Base-by-base conservation (phyloP, 1,140 invertebrate genomes). In the Cepaea nemoralis region DNA sequence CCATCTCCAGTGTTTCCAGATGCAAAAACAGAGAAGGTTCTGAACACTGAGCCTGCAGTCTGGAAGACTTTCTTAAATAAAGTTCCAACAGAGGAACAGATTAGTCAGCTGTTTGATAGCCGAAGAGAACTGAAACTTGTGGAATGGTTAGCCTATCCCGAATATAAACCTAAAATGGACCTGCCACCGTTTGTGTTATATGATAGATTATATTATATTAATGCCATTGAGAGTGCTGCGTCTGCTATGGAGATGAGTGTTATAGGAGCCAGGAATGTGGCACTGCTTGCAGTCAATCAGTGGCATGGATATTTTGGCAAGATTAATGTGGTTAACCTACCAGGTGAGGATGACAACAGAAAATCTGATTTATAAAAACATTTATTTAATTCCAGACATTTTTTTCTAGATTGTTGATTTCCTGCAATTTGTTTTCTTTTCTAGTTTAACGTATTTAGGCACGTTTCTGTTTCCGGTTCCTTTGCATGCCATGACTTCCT, bases 201-300 rank as follows among this genome's bases (percentile, higher is more conserved):
- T 83, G 90, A 93, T 75, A 88, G 90, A 14, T 80, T 95, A 37
- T 95, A 94, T 89, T 93, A 95, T 86, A 86, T 94, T 0, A 95
- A 95, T 92, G 93, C 93, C 14, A 94, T 95, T 76, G 94, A 95
- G 89, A 93, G 93, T 92, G 93, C 93, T 19, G 94, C 94, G 1
- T 94, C 94, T 89, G 94, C 94, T 0, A 95, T 95, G 93, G 95
- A 95, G 91, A 95, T 95, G 94, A 94, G 93, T 89, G 92, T 93
- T 27, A 93, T 95, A 78, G 93, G 92, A 69, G 94, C 92, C 0
- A 93, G 93, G 88, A 95, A 95, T 91, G 93, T 94, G 45, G 94
- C 94, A 27, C 89, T 94, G 71, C 89, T 94, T 63, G 92, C 93
- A 0, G 90, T 86, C 70, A 88, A 91, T 66, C 86, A 88, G n/a